Percentiles rank a stretch among this genome's conserved stretches.
Conservation (phyloP, 2,113 vertebrate genomes). For the Turdus rufiventris region DNA sequence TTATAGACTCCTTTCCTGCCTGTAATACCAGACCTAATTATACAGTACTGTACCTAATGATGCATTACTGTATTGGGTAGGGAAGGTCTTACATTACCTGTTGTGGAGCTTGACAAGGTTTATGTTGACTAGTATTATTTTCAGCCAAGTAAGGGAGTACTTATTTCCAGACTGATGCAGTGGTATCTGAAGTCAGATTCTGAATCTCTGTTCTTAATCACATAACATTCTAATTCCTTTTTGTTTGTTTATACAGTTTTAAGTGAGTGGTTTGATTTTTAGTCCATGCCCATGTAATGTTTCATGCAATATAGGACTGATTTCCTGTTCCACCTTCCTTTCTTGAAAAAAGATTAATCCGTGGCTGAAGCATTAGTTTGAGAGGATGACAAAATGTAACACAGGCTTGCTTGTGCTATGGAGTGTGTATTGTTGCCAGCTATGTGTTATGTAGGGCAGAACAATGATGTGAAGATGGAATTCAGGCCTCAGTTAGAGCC, state of each 20-base stretch:
- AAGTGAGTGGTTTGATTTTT: not conserved
- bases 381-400: not conserved
- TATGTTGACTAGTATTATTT: not conserved
- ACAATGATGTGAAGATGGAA: not conserved
- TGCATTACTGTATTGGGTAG: not conserved
- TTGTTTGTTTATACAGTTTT: not conserved
- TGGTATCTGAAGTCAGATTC: not conserved
- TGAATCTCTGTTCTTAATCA: not conserved
- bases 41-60: constrained; percentile 1
- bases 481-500: not conserved
- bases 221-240: not conserved
- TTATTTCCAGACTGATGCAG: not conserved
- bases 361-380: not conserved
- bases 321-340: not conserved
- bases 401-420: not conserved
- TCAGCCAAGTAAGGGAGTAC: not conserved
- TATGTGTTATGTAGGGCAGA: not conserved
- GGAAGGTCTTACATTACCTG: not conserved
- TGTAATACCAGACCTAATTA: constrained; percentile 10
- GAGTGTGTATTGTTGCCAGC: not conserved
- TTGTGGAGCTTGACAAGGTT: not conserved
- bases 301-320: not conserved
- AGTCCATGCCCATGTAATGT: not conserved
- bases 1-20: not conserved
- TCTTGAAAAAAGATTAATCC: not conserved